Evolutionary conservation across 2,113 vertebrate genomes (phyloP).

Genomic region (Rattus rattus): DNA sequence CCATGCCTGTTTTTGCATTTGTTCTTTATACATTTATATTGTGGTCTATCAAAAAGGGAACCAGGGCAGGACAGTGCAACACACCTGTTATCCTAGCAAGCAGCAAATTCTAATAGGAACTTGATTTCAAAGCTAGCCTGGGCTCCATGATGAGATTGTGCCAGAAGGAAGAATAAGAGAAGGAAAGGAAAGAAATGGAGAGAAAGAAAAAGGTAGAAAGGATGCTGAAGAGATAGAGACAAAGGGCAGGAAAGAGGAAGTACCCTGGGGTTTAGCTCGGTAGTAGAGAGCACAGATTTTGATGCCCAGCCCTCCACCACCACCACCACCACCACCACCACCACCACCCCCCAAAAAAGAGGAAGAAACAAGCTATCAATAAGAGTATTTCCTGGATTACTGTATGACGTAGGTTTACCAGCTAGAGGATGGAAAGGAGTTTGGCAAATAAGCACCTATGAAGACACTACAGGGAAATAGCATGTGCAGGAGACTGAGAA

Average conservation of each 20-base stretch:
- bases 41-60: not conserved
- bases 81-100: not conserved
- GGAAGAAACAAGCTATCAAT: not conserved
- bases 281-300: not conserved
- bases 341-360: not conserved
- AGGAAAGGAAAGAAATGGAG: not conserved
- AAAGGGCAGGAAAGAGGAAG: not conserved
- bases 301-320: not conserved
- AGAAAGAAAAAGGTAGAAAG: not conserved
- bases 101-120: not conserved
- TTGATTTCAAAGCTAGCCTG: not conserved
- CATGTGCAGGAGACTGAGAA: not conserved
- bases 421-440: not conserved
- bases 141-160: too few species aligned
- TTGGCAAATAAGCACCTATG: not conserved
- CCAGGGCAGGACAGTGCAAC: not conserved
- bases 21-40: not conserved
- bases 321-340: not conserved
- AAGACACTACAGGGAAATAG: not conserved
- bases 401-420: not conserved
- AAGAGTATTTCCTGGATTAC: not conserved
- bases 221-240: not conserved
- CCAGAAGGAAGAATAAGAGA: not conserved
- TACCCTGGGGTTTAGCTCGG: not conserved
- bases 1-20: not conserved